Base-by-base conservation (phyloP, 2,113 vertebrate species). In the Vulpes lagopus region DNA sequence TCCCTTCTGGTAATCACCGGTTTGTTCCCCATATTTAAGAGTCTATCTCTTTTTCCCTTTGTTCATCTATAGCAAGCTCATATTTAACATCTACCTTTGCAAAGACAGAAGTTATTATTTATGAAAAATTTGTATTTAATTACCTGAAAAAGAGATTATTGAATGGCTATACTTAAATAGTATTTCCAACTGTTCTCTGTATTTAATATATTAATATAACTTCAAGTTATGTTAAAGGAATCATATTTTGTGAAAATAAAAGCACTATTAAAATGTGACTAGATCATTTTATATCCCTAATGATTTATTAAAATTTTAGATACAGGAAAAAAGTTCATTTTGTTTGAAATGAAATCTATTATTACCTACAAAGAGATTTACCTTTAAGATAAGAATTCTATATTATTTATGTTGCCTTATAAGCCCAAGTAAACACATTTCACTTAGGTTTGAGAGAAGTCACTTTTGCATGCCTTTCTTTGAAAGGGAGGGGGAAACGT, bases 321-420 rank as follows among this genome's bases (percentile, higher is more conserved):
- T 65, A 71, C n/a, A 23, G 17, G 22, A 78, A 22, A 82, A 87
- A 82, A 80, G 84, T 80, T 10, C 30, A 32, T 60, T 65, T 73
- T 80, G 84, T 84, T 23, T 89, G 19, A 86, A 91, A 71, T 64
- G 20, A 94, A 92, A 89, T 62, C 11, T 14, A 62, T 73, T 71
- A 57, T n/a, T 89, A 74, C 35, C 49, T 59, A 96, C 12, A 78
- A 65, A 23, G 19, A 57, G 10, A 49, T 7, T 67, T 78, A 60
- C 12, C 35, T 79, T 6, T 51, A 89, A 81, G 73, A 69, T 27
- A 79, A 92, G 43, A 79, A 38, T 35, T 80, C 8, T 85, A 30
- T 84, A 80, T 71, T 17, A 73, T 53, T 83, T 90, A 8, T n/a
- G 32, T 57, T 49, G 25, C 20, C 35, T 92, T 20, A 43, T 57